Evolutionary conservation across 2,113 vertebrate genomes (phyloP).

Genomic region (Xyliphius kryptos): DNA sequence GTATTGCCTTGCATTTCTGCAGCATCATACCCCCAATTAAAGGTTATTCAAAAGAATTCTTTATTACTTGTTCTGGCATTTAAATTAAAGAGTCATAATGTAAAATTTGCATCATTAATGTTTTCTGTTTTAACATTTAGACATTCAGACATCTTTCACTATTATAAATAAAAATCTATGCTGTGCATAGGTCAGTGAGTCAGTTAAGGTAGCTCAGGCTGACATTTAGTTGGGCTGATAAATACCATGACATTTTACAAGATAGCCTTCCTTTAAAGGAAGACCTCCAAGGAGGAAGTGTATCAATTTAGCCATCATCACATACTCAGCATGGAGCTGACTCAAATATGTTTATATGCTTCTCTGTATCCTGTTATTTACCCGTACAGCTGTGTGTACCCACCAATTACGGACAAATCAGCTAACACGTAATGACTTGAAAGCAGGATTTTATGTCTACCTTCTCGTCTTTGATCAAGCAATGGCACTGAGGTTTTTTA

Average conservation of each 20-base stretch:
- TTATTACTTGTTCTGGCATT: conserved; percentile 8
- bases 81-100: conserved; percentile 10
- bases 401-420: conserved; percentile 37
- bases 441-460: conserved; percentile 27
- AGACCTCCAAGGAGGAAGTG: conserved; percentile 41
- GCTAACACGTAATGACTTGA: conserved; percentile 29
- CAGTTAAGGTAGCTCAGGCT: conserved; percentile 38
- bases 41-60: conserved; percentile 21
- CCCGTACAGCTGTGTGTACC: conserved; percentile 28
- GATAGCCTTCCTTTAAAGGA: conserved; percentile 44
- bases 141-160: conserved; percentile 28
- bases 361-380: conserved; percentile 41
- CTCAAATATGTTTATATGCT: conserved; percentile 37
- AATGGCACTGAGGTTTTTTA: conserved; percentile 38
- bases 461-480: conserved; percentile 28
- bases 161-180: conserved; percentile 38
- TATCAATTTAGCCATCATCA: conserved; percentile 45
- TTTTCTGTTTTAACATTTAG: conserved; percentile 23
- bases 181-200: conserved; percentile 42
- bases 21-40: conserved; percentile 14
- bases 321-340: conserved; percentile 37
- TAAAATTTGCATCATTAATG: conserved; percentile 32
- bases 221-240: conserved; percentile 48
- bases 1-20: background rate
- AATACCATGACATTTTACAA: conserved; percentile 50